Conservation (phyloP, 2,113 vertebrate genomes). For the Pipra filicauda region DNA sequence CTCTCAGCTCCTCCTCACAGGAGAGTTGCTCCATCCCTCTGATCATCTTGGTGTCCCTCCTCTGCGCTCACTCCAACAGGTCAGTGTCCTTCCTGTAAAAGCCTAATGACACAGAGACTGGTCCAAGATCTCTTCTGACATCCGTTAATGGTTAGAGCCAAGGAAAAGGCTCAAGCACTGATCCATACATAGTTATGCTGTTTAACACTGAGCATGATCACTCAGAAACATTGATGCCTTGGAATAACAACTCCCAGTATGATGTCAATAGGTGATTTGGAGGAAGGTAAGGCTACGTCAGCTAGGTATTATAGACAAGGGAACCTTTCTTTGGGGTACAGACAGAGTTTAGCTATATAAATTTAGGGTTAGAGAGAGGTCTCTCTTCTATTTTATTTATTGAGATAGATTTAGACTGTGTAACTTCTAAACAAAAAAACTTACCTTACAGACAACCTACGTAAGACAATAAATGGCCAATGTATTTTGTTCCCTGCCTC, state of each 20-base stretch:
- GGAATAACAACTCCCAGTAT: background rate
- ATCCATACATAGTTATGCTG: background rate
- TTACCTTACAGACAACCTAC: background rate
- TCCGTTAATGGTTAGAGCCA: background rate
- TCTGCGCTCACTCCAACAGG: background rate
- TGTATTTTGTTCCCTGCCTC: background rate
- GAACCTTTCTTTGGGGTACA: background rate
- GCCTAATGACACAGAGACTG: background rate
- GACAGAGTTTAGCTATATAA: background rate
- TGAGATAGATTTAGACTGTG: background rate
- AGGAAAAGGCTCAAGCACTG: background rate
- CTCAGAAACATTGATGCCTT: no score
- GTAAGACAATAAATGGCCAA: rapidly evolving
- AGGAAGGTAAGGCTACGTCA: background rate
- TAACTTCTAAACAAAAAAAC: background rate
- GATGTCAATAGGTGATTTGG: background rate
- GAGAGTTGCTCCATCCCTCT: background rate
- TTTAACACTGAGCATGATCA: background rate
- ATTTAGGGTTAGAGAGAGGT: background rate
- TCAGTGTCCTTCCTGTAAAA: background rate
- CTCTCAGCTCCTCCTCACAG: background rate
- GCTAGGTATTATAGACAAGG: background rate
- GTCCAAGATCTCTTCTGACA: background rate
- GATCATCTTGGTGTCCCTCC: background rate
- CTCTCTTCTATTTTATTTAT: background rate